Conservation (phyloP, 2,113 vertebrate genomes). For the Ibidorhyncha struthersii region DNA sequence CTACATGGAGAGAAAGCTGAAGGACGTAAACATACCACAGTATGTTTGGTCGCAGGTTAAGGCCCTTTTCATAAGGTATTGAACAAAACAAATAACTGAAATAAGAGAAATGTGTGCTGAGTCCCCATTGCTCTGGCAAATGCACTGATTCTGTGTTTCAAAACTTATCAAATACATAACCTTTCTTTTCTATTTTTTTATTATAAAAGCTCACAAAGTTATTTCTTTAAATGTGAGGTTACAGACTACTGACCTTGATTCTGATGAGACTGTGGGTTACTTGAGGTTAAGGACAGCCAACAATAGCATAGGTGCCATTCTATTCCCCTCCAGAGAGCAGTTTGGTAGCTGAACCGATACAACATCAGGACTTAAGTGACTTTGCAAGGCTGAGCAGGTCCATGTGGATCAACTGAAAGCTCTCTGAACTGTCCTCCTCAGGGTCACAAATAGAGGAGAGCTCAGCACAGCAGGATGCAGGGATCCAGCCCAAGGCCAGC, state of each 20-base stretch:
- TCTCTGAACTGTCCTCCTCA: not conserved
- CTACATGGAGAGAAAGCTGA: conserved; percentile 13
- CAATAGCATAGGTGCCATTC: not conserved
- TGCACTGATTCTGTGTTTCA: conserved; percentile 6
- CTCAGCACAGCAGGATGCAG: not conserved
- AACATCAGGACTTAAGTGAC: not conserved
- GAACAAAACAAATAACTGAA: conserved; percentile 61
- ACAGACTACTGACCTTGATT: conserved; percentile 8
- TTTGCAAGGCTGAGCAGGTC: not conserved
- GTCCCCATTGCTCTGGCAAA: conserved; percentile 11
- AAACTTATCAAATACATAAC: conserved; percentile 30
- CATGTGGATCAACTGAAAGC: not conserved
- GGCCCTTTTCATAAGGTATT: conserved; percentile 40
- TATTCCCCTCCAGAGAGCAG: not conserved
- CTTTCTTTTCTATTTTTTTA: not conserved
- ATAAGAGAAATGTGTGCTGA: not conserved
- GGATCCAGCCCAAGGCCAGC: not conserved
- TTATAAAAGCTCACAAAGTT: not conserved
- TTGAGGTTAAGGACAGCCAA: not conserved
- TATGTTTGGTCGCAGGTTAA: conserved; percentile 63
- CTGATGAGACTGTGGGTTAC: conserved; percentile 22
- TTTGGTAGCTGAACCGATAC: not conserved
- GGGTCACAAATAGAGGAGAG: not conserved
- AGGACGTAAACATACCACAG: conserved; percentile 50
- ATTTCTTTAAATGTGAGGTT: conserved; percentile 38